Evolutionary conservation across 2,888 invertebrate genomes (phyloP).

Genomic region (Epistrophella euchroma): DNA sequence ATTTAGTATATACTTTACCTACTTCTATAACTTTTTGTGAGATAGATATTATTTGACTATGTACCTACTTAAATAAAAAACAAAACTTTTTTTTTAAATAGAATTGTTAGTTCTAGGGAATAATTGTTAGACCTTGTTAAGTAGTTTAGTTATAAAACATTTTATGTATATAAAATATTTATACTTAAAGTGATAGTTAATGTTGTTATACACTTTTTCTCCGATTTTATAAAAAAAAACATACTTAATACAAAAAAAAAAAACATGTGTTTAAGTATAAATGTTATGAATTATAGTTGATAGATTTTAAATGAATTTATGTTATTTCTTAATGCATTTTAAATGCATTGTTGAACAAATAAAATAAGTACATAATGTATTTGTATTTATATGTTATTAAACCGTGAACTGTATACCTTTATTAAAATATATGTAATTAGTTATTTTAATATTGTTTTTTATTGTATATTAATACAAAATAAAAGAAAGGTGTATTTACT

Average conservation of each 20-base stretch:
- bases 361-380: not conserved
- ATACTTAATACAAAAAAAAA: conserved; percentile 10
- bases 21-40: too few relatives aligned
- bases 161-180: conserved; percentile 55
- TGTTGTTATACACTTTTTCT: conserved; percentile 56
- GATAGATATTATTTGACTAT: not conserved
- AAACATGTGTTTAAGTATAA: conserved; percentile 25
- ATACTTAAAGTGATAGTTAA: conserved; percentile 44
- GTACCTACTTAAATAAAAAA: not conserved
- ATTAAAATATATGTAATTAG: conserved; percentile 37
- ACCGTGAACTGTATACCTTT: conserved; percentile 36
- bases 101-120: conserved; percentile 22
- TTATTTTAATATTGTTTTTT: conserved; percentile 47
- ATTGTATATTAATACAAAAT: conserved; percentile 65
- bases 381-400: conserved; percentile 34
- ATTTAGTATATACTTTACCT: too few relatives aligned
- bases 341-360: conserved; percentile 54
- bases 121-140: conserved; percentile 38
- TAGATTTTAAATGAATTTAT: conserved; percentile 34
- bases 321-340: conserved; percentile 50
- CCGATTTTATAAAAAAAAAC: conserved; percentile 40
- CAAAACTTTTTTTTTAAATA: not conserved
- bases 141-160: conserved; percentile 35
- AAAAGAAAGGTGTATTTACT: conserved; percentile 63
- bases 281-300: conserved; percentile 29